Conservation (phyloP, 1,140 invertebrate genomes). For the Druon quercuslanigerum region DNA sequence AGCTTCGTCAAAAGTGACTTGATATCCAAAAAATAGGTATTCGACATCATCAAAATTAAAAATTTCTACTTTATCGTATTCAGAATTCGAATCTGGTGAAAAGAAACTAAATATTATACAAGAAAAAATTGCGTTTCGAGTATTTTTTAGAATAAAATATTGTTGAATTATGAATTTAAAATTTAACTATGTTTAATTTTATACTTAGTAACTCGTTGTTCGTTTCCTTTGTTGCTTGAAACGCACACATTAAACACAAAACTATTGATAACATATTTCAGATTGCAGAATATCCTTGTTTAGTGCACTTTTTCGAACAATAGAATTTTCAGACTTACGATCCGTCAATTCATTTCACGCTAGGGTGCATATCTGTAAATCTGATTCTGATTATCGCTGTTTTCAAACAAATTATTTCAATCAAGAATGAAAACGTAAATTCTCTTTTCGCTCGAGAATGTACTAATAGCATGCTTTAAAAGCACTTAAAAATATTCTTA, state of each 20-base stretch:
- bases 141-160: not conserved
- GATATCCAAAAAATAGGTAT: slow-evolving; percentile 50
- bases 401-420: not conserved
- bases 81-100: slow-evolving; percentile 15
- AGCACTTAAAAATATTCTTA: not conserved
- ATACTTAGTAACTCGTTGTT: slow-evolving; percentile 8
- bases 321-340: not conserved
- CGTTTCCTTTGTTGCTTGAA: not conserved
- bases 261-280: not conserved
- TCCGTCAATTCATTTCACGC: not conserved
- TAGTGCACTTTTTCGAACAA: not conserved
- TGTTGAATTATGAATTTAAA: not conserved
- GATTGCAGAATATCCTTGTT: not conserved
- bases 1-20: slow-evolving; percentile 52
- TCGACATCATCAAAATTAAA: slow-evolving; percentile 45
- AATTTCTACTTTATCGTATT: slow-evolving; percentile 21
- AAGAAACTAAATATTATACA: not conserved
- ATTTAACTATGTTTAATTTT: not conserved
- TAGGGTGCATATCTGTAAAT: not conserved
- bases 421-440: not conserved
- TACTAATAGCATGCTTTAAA: not conserved
- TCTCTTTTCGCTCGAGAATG: not conserved
- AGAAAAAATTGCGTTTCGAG: too few relatives aligned
- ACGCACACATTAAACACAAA: not conserved
- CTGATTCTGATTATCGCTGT: not conserved